phyloP scores from a whole-genome alignment of 2,113 vertebrate genomes.

The Thalassarche chlororhynchos region DNA sequence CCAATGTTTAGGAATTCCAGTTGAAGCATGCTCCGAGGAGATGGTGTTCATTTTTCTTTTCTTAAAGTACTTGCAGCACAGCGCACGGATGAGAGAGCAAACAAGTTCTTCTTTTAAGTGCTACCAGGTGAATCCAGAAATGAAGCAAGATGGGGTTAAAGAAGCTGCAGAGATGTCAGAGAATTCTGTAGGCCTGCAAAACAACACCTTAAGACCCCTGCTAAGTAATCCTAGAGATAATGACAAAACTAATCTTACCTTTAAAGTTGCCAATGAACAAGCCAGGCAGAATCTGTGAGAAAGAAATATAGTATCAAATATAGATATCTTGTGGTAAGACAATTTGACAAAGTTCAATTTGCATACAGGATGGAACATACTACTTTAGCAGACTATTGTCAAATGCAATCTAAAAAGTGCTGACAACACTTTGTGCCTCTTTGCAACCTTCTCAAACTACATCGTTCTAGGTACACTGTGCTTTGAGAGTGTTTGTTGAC shows the following conservation, averaged over 20 bases:
- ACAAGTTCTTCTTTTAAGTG: not conserved
- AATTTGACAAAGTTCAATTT: slow-evolving; percentile 43
- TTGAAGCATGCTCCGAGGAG: not conserved
- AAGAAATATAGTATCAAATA: slow-evolving; percentile 72
- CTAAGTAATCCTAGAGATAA: not conserved
- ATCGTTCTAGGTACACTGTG: not conserved
- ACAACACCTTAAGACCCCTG: not conserved
- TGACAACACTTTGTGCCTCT: not conserved
- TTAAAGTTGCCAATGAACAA: slow-evolving; percentile 95
- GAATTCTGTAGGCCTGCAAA: not conserved
- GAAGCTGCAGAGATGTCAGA: not conserved
- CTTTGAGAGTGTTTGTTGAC: not conserved
- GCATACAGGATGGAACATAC: slow-evolving; percentile 64
- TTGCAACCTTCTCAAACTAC: not conserved
- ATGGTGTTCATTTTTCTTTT: not conserved
- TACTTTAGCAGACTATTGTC: slow-evolving; percentile 16
- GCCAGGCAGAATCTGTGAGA: slow-evolving; percentile 88
- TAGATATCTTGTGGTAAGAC: slow-evolving; percentile 50
- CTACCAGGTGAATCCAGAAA: not conserved
- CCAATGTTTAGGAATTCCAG: not conserved
- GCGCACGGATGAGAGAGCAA: not conserved
- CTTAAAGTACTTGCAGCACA: not conserved
- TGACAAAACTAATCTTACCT: slow-evolving; percentile 78
- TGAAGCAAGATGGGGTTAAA: not conserved
- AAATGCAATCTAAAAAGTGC: not conserved